A percentile compares a stretch with the other conserved stretches of the same genome.
Conservation (phyloP, 2,888 invertebrate species). For the Formica aserva region DNA sequence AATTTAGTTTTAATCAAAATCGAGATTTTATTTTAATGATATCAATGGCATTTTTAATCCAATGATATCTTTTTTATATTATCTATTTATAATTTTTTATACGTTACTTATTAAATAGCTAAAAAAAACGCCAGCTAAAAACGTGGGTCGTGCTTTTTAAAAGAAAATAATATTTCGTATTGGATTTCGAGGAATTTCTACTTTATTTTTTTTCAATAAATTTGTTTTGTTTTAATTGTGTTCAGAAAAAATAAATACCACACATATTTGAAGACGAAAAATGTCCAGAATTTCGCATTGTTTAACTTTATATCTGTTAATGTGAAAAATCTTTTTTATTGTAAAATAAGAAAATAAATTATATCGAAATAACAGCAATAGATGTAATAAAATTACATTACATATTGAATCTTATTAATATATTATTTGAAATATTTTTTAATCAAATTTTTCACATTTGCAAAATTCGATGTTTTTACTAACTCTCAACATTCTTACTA, state of each 20-base stretch:
- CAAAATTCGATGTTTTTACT: too few relatives aligned
- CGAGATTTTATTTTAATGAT: background rate
- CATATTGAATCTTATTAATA: background rate
- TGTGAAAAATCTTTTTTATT: background rate
- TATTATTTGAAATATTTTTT: too few relatives aligned
- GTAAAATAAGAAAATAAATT: background rate
- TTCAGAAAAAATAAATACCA: background rate
- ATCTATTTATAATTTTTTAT: background rate
- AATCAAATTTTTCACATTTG: too few relatives aligned
- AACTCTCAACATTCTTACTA: too few relatives aligned
- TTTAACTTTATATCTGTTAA: background rate
- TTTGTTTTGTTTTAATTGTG: background rate
- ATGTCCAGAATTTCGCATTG: background rate
- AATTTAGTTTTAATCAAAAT: background rate
- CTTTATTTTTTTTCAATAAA: background rate
- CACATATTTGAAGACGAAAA: background rate
- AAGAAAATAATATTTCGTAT: background rate
- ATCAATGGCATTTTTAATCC: background rate
- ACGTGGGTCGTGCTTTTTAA: too few relatives aligned
- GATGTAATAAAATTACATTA: background rate
- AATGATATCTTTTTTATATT: background rate
- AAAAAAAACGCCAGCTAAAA: background rate
- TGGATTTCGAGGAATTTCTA: background rate
- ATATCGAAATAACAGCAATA: background rate
- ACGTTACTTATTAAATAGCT: background rate